These are phyloP conservation scores for Drosophila sturtevanti DNA, from an alignment of 1,140 invertebrate species.

Conservation along the genomic window DNA sequence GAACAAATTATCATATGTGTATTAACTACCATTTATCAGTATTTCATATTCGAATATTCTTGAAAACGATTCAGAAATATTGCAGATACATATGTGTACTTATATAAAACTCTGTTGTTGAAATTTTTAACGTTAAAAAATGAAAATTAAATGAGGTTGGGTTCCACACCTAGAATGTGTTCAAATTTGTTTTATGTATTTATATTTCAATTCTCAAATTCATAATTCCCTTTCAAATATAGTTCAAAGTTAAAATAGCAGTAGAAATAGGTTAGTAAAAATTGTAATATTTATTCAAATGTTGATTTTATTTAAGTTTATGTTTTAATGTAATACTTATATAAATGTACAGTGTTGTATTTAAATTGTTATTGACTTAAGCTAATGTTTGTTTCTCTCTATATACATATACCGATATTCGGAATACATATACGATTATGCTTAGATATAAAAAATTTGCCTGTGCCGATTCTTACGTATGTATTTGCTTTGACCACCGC, in stretches of 20 bases:
- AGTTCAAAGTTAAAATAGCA: background rate
- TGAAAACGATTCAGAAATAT: too few species aligned
- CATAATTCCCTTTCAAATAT: too few species aligned
- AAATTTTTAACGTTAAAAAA: too few species aligned
- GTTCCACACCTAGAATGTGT: too few species aligned
- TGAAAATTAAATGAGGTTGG: too few species aligned
- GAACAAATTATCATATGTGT: too few species aligned
- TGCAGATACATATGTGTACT: too few species aligned
- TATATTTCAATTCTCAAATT: too few species aligned
- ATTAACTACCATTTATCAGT: too few species aligned
- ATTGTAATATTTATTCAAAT: constrained; percentile 57
- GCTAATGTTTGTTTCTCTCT: constrained; percentile 40
- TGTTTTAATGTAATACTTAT: constrained; percentile 57
- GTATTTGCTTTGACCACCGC: constrained; percentile 33
- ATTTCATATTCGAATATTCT: too few species aligned
- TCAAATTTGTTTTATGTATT: too few species aligned
- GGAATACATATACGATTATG: constrained; percentile 38
- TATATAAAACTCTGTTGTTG: too few species aligned
- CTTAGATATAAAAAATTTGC: constrained; percentile 24
- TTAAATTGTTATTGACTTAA: constrained; percentile 34
- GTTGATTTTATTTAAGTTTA: constrained; percentile 67
- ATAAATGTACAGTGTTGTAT: constrained; percentile 66
- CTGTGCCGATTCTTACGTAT: constrained; percentile 63
- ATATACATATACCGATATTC: constrained; percentile 40
- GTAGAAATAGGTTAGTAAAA: constrained; percentile 7